Evolutionary conservation across 2,888 invertebrate genomes (phyloP).

Genomic region (Marronus borbonicus): DNA sequence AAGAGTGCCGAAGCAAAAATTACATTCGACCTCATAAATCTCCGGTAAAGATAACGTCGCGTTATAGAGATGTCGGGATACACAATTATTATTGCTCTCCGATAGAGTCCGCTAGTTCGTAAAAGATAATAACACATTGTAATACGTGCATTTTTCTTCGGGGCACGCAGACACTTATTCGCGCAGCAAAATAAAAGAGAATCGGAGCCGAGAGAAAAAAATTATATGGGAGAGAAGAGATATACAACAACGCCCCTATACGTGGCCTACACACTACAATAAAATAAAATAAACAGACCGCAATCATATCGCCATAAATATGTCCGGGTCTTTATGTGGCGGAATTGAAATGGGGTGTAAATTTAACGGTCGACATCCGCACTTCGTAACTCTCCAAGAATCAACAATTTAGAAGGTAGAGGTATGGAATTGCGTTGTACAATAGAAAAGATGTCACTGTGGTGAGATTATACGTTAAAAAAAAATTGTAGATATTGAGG

Average conservation of each 20-base stretch:
- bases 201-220: slow-evolving; percentile 8
- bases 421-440: slow-evolving; percentile 10
- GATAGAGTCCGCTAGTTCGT: slow-evolving; percentile 50
- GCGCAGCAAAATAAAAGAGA: slow-evolving; percentile 47
- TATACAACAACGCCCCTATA: slow-evolving; percentile 54
- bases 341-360: slow-evolving; percentile 69
- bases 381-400: slow-evolving; percentile 60
- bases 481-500: too few relatives aligned
- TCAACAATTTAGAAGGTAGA: slow-evolving; percentile 36
- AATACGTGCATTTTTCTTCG: slow-evolving; percentile 48
- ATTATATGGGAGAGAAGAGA: slow-evolving; percentile 28
- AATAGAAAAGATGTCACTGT: slow-evolving; percentile 3
- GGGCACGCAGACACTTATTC: slow-evolving; percentile 37
- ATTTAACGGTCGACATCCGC: slow-evolving; percentile 65
- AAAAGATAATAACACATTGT: slow-evolving; percentile 59
- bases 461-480: background rate
- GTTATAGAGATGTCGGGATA: slow-evolving; percentile 47
- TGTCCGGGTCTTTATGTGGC: slow-evolving; percentile 59
- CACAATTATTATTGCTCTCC: slow-evolving; percentile 53
- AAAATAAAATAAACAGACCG: slow-evolving; percentile 59
- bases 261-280: slow-evolving; percentile 55
- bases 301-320: slow-evolving; percentile 60
- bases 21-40: slow-evolving; percentile 39
- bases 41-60: slow-evolving; percentile 47
- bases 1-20: slow-evolving; percentile 35